Percentiles rank a stretch among this genome's conserved stretches.
Evolutionary conservation across 37 sponge, comb jelly and placozoan species (phyloP).

Genomic region (Ianthella basta): DNA sequence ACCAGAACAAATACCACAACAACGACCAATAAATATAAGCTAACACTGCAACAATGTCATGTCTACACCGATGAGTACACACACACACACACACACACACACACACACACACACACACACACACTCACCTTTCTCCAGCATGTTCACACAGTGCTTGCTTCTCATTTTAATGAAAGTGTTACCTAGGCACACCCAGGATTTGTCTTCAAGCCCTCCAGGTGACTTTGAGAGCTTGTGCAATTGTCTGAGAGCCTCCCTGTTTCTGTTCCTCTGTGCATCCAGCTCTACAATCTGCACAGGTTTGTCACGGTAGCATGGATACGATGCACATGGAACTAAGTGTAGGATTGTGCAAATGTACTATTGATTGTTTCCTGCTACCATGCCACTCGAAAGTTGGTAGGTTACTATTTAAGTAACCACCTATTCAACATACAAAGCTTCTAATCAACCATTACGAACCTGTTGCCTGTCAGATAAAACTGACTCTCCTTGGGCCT

Average conservation of each 20-base stretch:
- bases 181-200: conserved; percentile 80
- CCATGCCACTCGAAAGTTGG: too few relatives aligned
- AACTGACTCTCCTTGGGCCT: conserved; percentile 66
- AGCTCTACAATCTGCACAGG: conserved; percentile 66
- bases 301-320: too few relatives aligned
- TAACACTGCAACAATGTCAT: neutral
- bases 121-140: conserved; percentile 66
- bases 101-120: too few relatives aligned
- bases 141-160: conserved; percentile 40
- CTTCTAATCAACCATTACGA: neutral
- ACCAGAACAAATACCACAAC: neutral
- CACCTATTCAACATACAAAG: neutral
- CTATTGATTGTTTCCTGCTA: too few relatives aligned
- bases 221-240: conserved; percentile 38
- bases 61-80: too few relatives aligned
- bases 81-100: too few relatives aligned
- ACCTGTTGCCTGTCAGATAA: conserved; percentile 78
- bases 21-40: neutral
- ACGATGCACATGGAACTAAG: too few relatives aligned
- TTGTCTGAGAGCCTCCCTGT: conserved; percentile 74
- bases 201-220: neutral
- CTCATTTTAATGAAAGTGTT: conserved; percentile 81
- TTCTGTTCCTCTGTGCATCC: conserved; percentile 72
- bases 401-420: too few relatives aligned
- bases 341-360: too few relatives aligned